Conservation (phyloP, 2,113 vertebrate genomes). For the Crotalus tigris region DNA sequence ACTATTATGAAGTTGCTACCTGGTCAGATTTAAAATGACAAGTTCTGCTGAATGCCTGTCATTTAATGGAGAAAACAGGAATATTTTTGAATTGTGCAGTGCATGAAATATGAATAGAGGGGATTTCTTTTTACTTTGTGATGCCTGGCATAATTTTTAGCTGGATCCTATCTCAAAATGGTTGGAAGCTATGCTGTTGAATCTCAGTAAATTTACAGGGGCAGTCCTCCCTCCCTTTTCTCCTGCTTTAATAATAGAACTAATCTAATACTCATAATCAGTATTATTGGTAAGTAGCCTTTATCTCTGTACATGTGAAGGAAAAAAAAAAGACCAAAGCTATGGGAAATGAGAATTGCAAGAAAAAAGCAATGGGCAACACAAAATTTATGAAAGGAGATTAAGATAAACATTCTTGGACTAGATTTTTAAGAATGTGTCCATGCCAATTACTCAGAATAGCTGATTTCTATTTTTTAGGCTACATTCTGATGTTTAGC, state of each 20-base stretch:
- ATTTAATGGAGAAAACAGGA: background rate
- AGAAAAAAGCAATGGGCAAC: background rate
- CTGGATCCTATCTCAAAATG: background rate
- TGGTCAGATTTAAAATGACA: background rate
- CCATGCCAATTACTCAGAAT: background rate
- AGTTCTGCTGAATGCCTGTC: background rate
- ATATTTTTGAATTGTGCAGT: background rate
- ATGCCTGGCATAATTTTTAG: background rate
- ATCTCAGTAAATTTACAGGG: background rate
- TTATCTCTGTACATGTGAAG: background rate
- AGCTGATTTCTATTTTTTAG: background rate
- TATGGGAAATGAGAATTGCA: background rate
- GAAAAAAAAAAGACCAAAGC: background rate
- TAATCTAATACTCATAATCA: background rate
- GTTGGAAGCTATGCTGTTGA: background rate
- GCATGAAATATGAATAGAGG: background rate
- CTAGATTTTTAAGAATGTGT: background rate
- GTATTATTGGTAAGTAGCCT: background rate
- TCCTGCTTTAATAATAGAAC: background rate
- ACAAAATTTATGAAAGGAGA: background rate
- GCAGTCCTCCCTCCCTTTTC: background rate
- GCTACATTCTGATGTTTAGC: background rate
- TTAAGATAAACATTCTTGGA: background rate
- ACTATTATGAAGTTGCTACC: background rate
- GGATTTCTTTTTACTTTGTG: background rate